phyloP scores from a whole-genome alignment of 1,140 invertebrate species.

The Drosophila orena region DNA sequence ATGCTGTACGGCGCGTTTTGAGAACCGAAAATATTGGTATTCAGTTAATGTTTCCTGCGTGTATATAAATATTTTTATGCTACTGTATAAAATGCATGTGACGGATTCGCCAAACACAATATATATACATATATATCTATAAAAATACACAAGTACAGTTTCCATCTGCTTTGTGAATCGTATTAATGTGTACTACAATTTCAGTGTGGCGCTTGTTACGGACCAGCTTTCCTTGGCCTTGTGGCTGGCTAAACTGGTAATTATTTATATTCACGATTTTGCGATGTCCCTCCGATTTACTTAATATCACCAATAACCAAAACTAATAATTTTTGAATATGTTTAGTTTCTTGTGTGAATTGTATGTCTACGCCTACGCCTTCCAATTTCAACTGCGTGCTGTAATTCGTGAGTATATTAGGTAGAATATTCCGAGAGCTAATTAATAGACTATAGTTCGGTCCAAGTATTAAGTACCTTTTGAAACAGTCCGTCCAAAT shows the following conservation, averaged over 20 bases:
- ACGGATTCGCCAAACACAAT: constrained; percentile 32
- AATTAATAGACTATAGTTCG: neutral
- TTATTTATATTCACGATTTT: constrained; percentile 54
- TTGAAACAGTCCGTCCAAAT: constrained; percentile 16
- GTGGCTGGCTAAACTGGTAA: constrained; percentile 63
- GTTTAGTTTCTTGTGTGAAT: neutral
- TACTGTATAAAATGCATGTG: constrained; percentile 39
- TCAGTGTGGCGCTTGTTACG: constrained; percentile 57
- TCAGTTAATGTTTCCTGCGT: constrained; percentile 27
- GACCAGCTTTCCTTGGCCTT: constrained; percentile 28
- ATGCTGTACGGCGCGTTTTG: constrained; percentile 30
- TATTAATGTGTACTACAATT: constrained; percentile 70
- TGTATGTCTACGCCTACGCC: neutral
- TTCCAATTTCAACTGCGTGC: neutral
- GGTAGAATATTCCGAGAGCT: neutral
- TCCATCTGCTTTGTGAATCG: constrained; percentile 5
- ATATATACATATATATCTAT: constrained; percentile 22
- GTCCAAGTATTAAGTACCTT: neutral
- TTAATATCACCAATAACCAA: too few species aligned
- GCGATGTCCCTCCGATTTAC: constrained; percentile 14
- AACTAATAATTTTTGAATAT: too few species aligned
- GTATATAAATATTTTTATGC: constrained; percentile 38
- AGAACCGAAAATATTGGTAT: constrained; percentile 39
- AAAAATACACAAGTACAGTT: constrained; percentile 2
- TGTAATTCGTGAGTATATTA: constrained; percentile 10